Percentiles rank a stretch among this genome's conserved stretches.
Conservation (phyloP, 2,888 invertebrate species). For the Sylvicola cinctus region DNA sequence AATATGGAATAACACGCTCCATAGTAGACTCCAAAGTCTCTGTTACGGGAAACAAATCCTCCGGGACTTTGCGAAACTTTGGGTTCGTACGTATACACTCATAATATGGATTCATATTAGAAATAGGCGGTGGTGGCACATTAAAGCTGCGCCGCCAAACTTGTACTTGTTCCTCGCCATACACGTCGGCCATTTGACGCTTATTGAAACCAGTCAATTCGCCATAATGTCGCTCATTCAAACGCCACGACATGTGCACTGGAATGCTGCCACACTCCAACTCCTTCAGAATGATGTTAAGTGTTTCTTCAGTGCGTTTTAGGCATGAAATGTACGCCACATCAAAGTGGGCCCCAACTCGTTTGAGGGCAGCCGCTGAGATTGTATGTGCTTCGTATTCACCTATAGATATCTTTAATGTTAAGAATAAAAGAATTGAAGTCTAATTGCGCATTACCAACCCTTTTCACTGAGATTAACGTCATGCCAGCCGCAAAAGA, state of each 20-base stretch:
- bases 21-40: slow-evolving; percentile 73
- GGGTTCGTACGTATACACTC: slow-evolving; percentile 57
- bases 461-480: slow-evolving; percentile 50
- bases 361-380: slow-evolving; percentile 41
- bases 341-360: slow-evolving; percentile 55
- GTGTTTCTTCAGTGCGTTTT: slow-evolving; percentile 58
- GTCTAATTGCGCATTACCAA: slow-evolving; percentile 18
- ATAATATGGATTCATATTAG: slow-evolving; percentile 55
- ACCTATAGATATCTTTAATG: slow-evolving; percentile 11
- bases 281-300: slow-evolving; percentile 44
- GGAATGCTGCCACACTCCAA: slow-evolving; percentile 48
- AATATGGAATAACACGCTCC: slow-evolving; percentile 67
- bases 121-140: slow-evolving; percentile 70
- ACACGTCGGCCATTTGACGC: slow-evolving; percentile 69
- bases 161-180: slow-evolving; percentile 68
- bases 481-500: slow-evolving; percentile 57
- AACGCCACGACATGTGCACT: slow-evolving; percentile 56
- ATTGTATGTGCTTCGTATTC: slow-evolving; percentile 17
- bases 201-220: slow-evolving; percentile 77
- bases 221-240: slow-evolving; percentile 79
- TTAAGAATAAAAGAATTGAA: neutral
- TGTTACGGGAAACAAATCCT: slow-evolving; percentile 62
- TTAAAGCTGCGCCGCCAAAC: slow-evolving; percentile 79
- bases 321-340: slow-evolving; percentile 65
- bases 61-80: slow-evolving; percentile 49